Base-by-base conservation (phyloP, 1,140 invertebrate species). In the Hypothenemus hampei region DNA sequence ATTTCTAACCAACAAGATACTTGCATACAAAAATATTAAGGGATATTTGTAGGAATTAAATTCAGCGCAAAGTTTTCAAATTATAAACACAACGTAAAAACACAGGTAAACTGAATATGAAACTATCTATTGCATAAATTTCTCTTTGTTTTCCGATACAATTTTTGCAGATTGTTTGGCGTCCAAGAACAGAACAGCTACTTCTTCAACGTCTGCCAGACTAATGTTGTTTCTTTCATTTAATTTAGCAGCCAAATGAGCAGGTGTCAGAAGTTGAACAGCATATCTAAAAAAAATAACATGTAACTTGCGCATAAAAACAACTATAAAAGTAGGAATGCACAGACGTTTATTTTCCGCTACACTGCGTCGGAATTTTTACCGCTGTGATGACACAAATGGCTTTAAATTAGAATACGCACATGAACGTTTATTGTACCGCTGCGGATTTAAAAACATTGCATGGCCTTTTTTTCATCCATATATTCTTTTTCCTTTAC, bases 91-190 rank as follows among this genome's bases (percentile, higher is more conserved):
- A 31, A 11, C 8, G 26, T 31, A 31, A 31, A 31, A 31, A 31
- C 26, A 1, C 26, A 1, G 10, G 13, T 11, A 31, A 8, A 31
- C 13, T 31, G 26, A 31, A 35, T 19, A 4, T 18, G 13, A 37
- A 29, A n/a, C n/a, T n/a, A n/a, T n/a, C n/a, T 57, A 89, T 71
- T 84, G 85, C 90, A 98, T 95, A 76, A 84, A 98, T 76, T 96
- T 95, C 63, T 93, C 90, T 64, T 86, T 84, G 65, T 96, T 81
- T 69, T 93, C 85, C 1, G 86, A 82, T 21, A 98, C 75, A 65
- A 97, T 89, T 72, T 91, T 89, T 0, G 93, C 93, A 0, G 95
- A 98, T 18, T 91, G 86, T 75, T 98, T 98, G 13, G 93, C 93
- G 77, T 99, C 96, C 33, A 94, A 79, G 74, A 99, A 98, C 1